Evolutionary conservation across 2,888 invertebrate species (phyloP).

Genomic region (Tanytarsus gracilentus): DNA sequence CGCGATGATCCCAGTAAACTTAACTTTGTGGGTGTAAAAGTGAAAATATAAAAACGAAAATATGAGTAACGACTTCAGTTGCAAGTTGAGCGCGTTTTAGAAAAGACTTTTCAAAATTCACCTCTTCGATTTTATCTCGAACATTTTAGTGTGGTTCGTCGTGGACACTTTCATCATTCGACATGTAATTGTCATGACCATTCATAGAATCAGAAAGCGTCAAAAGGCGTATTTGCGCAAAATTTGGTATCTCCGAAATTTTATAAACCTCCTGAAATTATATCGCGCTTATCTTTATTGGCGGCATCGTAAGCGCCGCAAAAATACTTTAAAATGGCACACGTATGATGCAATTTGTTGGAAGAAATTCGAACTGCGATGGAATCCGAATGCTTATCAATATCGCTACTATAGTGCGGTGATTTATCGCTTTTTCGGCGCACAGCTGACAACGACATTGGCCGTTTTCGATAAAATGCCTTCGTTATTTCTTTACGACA

Average conservation of each 20-base stretch:
- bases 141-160: background rate
- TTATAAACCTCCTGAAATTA: background rate
- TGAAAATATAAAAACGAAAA: too few relatives aligned
- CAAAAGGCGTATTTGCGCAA: conserved; percentile 5
- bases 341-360: background rate
- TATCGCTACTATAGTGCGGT: background rate
- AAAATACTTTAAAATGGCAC: background rate
- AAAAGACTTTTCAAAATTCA: too few relatives aligned
- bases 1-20: too few relatives aligned
- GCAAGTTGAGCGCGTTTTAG: background rate
- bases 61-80: background rate
- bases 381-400: background rate
- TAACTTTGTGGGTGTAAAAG: too few relatives aligned
- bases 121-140: background rate
- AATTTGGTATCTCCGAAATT: conserved; percentile 10
- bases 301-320: background rate
- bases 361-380: background rate
- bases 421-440: conserved; percentile 2
- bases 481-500: too few relatives aligned
- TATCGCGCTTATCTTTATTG: conserved; percentile 11
- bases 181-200: background rate
- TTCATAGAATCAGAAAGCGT: background rate
- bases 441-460: conserved; percentile 7
- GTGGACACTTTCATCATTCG: background rate
- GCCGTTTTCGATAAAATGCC: too few relatives aligned